Evolutionary conservation across 1,140 invertebrate genomes (phyloP).

Genomic region (Sitodiplosis mosellana): DNA sequence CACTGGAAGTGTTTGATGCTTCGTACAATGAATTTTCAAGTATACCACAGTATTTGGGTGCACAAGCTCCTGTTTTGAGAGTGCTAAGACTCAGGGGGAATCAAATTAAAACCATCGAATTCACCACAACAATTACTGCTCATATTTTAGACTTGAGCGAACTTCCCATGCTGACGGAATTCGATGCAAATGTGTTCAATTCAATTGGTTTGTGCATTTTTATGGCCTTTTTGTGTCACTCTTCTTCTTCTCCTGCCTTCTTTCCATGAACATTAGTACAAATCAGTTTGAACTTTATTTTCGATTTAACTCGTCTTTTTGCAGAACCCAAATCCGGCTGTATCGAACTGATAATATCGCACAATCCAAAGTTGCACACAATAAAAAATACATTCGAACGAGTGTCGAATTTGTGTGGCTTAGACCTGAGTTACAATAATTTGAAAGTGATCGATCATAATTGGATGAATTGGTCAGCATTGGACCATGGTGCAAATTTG

Average conservation of each 20-base stretch:
- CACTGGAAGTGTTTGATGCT: background rate
- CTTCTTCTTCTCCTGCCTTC: too few relatives aligned
- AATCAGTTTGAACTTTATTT: too few relatives aligned
- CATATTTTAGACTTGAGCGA: background rate
- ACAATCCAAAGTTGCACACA: too few relatives aligned
- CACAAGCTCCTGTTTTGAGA: background rate
- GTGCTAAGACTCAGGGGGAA: background rate
- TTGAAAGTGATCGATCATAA: background rate
- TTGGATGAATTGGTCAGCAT: background rate
- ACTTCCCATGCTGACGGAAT: background rate
- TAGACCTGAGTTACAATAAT: slow-evolving; percentile 3
- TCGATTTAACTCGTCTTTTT: background rate
- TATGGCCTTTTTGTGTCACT: too few relatives aligned
- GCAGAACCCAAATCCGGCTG: background rate
- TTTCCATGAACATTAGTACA: too few relatives aligned
- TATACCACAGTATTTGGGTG: slow-evolving; percentile 1
- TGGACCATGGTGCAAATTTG: background rate
- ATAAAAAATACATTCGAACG: too few relatives aligned
- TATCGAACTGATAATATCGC: too few relatives aligned
- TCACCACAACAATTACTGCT: background rate
- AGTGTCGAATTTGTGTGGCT: background rate
- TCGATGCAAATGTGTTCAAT: background rate
- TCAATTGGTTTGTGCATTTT: background rate
- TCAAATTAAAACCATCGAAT: background rate
- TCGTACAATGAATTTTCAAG: background rate